phyloP scores from a whole-genome alignment of 1,140 invertebrate species.

The Caligus rogercresseyi region DNA sequence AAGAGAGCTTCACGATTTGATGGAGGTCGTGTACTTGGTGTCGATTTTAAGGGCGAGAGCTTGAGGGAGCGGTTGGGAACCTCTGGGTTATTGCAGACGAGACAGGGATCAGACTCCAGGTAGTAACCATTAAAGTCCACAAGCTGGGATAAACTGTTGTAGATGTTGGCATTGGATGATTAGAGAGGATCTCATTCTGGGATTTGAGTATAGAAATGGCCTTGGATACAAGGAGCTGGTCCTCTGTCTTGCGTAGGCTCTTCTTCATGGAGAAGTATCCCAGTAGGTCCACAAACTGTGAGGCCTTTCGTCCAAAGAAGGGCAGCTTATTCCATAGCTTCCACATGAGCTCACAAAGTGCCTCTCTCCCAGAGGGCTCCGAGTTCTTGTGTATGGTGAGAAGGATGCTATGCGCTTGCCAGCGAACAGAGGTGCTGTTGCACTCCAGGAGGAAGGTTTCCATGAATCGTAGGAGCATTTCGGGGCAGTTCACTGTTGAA shows the following conservation, averaged over 20 bases:
- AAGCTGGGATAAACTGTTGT: constrained; percentile 71
- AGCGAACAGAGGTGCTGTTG: constrained; percentile 74
- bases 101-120: constrained; percentile 84
- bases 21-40: constrained; percentile 92
- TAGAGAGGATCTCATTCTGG: constrained; percentile 67
- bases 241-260: constrained; percentile 24
- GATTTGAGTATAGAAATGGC: constrained; percentile 26
- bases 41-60: constrained; percentile 84
- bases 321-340: constrained; percentile 74
- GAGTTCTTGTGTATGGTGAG: constrained; percentile 73
- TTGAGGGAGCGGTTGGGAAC: constrained; percentile 79
- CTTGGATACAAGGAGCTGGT: constrained; percentile 27
- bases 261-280: constrained; percentile 79
- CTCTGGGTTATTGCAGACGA: constrained; percentile 94
- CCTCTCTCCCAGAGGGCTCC: constrained; percentile 50
- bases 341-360: constrained; percentile 66
- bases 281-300: constrained; percentile 87
- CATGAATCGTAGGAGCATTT: constrained; percentile 46
- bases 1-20: constrained; percentile 87
- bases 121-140: constrained; percentile 82
- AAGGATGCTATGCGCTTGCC: constrained; percentile 79
- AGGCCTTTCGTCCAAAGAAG: constrained; percentile 73
- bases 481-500: neutral
- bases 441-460: constrained; percentile 80
- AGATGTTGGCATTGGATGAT: constrained; percentile 81